phyloP scores from a whole-genome alignment of 2,797 vertebrate species.

The Peromyscus nudipes region DNA sequence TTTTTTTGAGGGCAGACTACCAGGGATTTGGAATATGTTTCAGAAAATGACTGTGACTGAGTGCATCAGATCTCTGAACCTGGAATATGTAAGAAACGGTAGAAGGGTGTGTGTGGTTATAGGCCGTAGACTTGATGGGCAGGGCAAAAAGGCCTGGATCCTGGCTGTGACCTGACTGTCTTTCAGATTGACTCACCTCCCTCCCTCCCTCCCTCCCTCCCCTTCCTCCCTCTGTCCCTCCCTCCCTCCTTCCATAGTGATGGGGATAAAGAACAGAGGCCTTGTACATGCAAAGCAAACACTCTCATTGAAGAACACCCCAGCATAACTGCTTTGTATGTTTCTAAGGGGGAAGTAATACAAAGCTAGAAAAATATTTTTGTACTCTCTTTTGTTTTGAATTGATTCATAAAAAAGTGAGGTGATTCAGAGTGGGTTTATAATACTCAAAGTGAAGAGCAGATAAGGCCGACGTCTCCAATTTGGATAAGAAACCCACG shows the following conservation, averaged over 20 bases:
- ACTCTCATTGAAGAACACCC: neutral
- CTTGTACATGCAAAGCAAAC: neutral
- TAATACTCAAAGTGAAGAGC: neutral
- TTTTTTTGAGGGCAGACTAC: neutral
- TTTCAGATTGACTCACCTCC: neutral
- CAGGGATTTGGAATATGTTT: slow-evolving; percentile 27
- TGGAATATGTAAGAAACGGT: neutral
- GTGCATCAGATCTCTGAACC: neutral
- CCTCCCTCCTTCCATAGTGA: neutral
- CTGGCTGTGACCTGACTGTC: neutral
- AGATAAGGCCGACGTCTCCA: neutral
- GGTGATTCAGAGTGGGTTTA: neutral
- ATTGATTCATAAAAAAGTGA: neutral
- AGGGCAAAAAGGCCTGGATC: neutral
- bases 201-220: accelerated
- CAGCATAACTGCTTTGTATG: neutral
- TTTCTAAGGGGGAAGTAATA: slow-evolving; percentile 46
- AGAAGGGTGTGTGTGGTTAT: neutral
- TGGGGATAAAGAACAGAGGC: neutral
- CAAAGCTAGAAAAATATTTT: neutral
- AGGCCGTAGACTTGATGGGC: neutral
- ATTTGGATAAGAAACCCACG: neutral
- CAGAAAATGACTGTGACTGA: neutral
- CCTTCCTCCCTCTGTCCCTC: accelerated
- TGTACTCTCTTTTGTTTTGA: slow-evolving; percentile 24